Base-by-base conservation (phyloP, 2,797 vertebrate species). In the Danionella dracula region DNA sequence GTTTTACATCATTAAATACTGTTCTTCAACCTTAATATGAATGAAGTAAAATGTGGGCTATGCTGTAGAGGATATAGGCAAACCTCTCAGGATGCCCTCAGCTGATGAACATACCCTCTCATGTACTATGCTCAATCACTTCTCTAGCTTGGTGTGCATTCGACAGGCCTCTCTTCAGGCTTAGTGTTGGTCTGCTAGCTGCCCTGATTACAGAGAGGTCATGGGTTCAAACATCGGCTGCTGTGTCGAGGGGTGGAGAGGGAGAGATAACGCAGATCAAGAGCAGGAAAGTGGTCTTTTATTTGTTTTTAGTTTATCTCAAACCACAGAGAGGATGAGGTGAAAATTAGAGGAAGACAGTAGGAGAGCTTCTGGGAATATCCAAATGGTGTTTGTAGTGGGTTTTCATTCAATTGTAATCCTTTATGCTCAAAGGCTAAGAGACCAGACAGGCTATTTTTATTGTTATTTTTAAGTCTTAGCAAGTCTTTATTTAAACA, bases 201-300 rank as follows among this genome's bases (percentile, higher is more conserved):
- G 45, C 66, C 70, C 72, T 54, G 72, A 78, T 78, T 74, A 74
- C 58, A 17, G 27, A 49, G 73, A 73, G 85, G 85, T 89, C 86
- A 79, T 13, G 73, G 86, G 88, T 87, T 88, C 84, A 89, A 80
- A 82, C 78, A 72, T 54, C 17, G 82, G 81, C 80, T 77, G 31
- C 74, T 55, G 80, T 77, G 76, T 82, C 70, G 74, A 86, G 79
- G 83, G 81, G 79, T 83, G 83, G 82, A 75, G 63, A 75, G 70
- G 23, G 23, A 56, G 72, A 85, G 87, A 89, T 89, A 89, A 89
- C 78, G 8, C 77, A 75, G 77, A 82, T 82, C 72, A 84, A 84
- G 79, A 70, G 71, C 63, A 74, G 51, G 42, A 48, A 53, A 56
- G 51, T 20, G 21, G 57, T 37, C 61, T 75, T 73, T 81, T 61